Evolutionary conservation across 2,888 invertebrate genomes (phyloP), one percentile per base, ranked within the genome.

Genomic region (Nomada lathburiana): DNA sequence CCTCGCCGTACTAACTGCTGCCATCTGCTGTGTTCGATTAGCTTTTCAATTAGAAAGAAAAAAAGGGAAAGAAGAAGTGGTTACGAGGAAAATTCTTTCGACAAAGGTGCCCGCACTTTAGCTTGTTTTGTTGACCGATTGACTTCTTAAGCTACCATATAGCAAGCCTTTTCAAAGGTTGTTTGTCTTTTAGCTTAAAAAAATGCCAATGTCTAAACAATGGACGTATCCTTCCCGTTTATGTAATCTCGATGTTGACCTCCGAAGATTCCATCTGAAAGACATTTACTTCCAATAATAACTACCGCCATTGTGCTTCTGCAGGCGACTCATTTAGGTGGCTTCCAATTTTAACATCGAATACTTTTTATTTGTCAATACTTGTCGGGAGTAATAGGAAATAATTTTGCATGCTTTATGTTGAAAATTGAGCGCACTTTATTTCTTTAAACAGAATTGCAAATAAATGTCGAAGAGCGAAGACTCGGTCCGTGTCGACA

Each of bases 11-110:
- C 65, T 73, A 65, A 68, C 78, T 76, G 81, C 71, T 78, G 76
- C 80, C 78, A 81, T 76, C 81, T 84, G 36, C 64, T 18, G 67
- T 63, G 18, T 47, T 29, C 29, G n/a, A 57, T 55, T 44, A 68
- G 47, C 60, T 50, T 47, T 64, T 50, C 18, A 13, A 20, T 29
- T 10, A 13, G 2, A 53, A 18, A 29, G 47, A 60, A n/a, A 52
- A 64, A 11, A n/a, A 29, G 16, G 0, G 1, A 2, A 36, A 23
- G 10, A 16, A 47, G 83, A 68, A 57, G 79, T 60, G 64, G 13
- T 9, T 69, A 76, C 2, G n/a, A 77, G 70, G 82, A 82, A 82
- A 71, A 83, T 77, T 55, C 52, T 52, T 47, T 7, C 16, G 20
- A 18, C 44, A 20, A 62, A 62, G 11, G 3, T 9, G n/a, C 62